Evolutionary conservation across 2,113 vertebrate species (phyloP), one percentile per base, ranked within the genome.

Genomic region (Tachycineta bicolor): DNA sequence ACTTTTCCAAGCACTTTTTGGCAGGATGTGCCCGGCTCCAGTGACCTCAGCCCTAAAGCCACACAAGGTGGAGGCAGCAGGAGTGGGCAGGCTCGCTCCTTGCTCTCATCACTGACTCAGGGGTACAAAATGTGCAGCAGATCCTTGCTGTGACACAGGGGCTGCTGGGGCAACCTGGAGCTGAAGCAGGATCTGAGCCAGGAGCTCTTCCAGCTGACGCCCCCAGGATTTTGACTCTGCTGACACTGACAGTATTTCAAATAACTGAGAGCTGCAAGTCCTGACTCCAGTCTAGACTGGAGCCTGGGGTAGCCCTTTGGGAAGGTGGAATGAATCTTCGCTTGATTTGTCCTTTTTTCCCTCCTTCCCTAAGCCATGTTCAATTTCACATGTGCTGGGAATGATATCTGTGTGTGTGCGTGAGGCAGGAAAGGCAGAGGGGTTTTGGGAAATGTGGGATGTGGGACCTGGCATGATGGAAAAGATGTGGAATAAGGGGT

Each of bases 211-310:
- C 87, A 78, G 92, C 92, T 64, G 56, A 56, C 8, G 7, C 56
- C 87, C 76, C 10, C 52, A 70, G 90, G 39, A 59, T 74, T 59
- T 0, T 18, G 79, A 28, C 46, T 95, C 21, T 82, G 96, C 90
- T 96, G 92, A 89, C 84, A 52, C 49, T 46, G 56, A 33, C 56
- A 79, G 44, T 21, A 86, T 92, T 93, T 53, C 88, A 83, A 69
- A 90, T 1, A 84, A 87, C 91, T 89, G 90, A 89, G 87, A 75
- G 92, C 87, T 90, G 79, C 88, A 90, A 65, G 41, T 65, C 53
- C 88, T 81, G 62, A 23, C 67, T 95, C 22, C 41, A 62, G 46
- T 18, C 92, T 76, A n/a, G 82, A 41, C 70, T 76, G 69, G 46
- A 60, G 78, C 44, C 56, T 34, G 24, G 62, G 65, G 49, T 6